Conservation (phyloP, 2,888 invertebrate genomes). For the Willowsia nigromaculata region DNA sequence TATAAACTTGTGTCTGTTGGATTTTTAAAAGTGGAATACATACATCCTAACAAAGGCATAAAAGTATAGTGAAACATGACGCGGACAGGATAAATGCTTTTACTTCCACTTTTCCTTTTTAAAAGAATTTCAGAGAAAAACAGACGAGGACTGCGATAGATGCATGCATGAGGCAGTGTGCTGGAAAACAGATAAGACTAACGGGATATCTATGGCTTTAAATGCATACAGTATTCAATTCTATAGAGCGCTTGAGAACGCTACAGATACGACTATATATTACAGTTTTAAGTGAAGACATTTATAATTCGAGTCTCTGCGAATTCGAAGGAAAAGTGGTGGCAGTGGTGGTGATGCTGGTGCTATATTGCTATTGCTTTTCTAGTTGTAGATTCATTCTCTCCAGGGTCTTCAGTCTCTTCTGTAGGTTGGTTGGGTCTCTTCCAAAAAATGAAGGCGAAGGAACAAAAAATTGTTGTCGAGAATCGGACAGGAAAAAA, state of each 20-base stretch:
- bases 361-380: neutral
- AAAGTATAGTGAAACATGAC: neutral
- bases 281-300: slow-evolving; percentile 35
- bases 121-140: neutral
- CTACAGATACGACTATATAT: neutral
- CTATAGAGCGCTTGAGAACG: neutral
- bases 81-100: slow-evolving; percentile 40
- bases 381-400: slow-evolving; percentile 16
- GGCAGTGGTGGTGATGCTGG: neutral
- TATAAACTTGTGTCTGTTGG: neutral
- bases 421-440: slow-evolving; percentile 24
- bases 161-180: neutral
- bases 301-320: neutral
- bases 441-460: slow-evolving; percentile 49
- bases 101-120: slow-evolving; percentile 18
- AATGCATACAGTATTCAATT: neutral
- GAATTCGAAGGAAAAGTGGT: neutral
- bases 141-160: neutral
- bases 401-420: slow-evolving; percentile 40
- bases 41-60: neutral
- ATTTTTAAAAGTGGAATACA: neutral
- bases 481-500: slow-evolving; percentile 41
- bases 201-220: neutral
- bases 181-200: slow-evolving; percentile 38
- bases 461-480: slow-evolving; percentile 28